Evolutionary conservation across 2,888 invertebrate genomes (phyloP).

Genomic region (Rhamnusium bicolor): DNA sequence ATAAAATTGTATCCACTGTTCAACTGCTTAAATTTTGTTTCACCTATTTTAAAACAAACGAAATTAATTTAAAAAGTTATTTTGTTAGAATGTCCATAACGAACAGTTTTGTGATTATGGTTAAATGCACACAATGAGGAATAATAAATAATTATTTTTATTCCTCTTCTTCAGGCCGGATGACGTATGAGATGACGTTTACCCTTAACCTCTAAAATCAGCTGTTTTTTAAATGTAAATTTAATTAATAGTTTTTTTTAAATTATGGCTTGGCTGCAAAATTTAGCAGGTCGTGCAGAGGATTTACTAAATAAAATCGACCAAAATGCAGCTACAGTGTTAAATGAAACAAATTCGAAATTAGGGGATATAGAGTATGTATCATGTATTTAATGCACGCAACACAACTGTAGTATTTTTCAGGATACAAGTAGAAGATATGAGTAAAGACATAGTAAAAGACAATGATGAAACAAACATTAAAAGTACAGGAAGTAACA

Average conservation of each 20-base stretch:
- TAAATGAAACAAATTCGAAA: constrained; percentile 63
- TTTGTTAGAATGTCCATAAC: neutral
- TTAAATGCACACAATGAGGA: neutral
- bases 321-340: constrained; percentile 80
- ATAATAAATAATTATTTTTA: neutral
- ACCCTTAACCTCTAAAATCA: constrained; percentile 15
- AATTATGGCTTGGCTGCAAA: constrained; percentile 81
- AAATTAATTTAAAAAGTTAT: too few relatives aligned
- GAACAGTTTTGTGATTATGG: neutral
- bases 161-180: neutral
- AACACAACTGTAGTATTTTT: constrained; percentile 25
- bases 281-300: constrained; percentile 82
- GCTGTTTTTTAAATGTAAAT: constrained; percentile 20
- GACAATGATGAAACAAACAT: constrained; percentile 23
- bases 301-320: constrained; percentile 83
- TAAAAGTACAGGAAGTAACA: constrained; percentile 23
- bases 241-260: constrained; percentile 1
- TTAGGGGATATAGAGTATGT: constrained; percentile 39
- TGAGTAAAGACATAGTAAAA: constrained; percentile 27
- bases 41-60: too few relatives aligned
- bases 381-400: neutral
- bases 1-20: too few relatives aligned
- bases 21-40: too few relatives aligned
- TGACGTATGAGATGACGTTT: constrained; percentile 1
- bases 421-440: constrained; percentile 35